Base-by-base conservation (phyloP, 2,888 invertebrate genomes). In the Epiblema foenella region DNA sequence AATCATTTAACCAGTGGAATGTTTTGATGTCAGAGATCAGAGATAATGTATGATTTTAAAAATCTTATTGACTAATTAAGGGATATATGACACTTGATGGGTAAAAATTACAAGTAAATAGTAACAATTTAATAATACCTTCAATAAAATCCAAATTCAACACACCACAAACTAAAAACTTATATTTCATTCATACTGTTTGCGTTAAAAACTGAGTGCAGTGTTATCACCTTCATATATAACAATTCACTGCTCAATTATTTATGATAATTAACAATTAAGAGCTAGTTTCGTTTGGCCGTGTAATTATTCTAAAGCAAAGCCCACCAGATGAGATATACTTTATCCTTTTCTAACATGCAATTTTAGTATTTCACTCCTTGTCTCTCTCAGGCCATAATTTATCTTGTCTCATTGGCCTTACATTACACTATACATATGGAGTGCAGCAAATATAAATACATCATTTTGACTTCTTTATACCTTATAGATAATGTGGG, bases 401-500 rank as follows among this genome's bases (percentile, higher is more conserved):
- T 33, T 33, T 24, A 24, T 24, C 24, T 24, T 24, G 24, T 24
- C 24, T 24, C 24, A 24, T 24, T 24, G 24, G 24, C 24, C 24
- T 24, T 24, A 24, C 24, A 24, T 24, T 24, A 24, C 24, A 24
- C 24, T 24, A 24, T 24, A 24, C 24, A 64, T 39, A 71, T 18
- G 49, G 51, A 71, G 66, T 62, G 81, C 79, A 80, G 80, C 78
- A 75, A 76, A 80, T 83, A 83, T 83, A 85, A 87, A 87, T 86
- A 89, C 81, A 87, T 88, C 84, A 82, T 83, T 89, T 86, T 88
- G 86, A 87, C 87, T 89, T 86, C 88, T 89, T 87, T 85, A 89
- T 89, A 90, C 89, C 89, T 89, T 85, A 76, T 79, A 86, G 89
- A 89, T 90, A 91, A 90, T 84, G 83, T 77, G 80, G 81, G 80